phyloP scores from a whole-genome alignment of 1,140 invertebrate species.

The Apocrypta bakeri region DNA sequence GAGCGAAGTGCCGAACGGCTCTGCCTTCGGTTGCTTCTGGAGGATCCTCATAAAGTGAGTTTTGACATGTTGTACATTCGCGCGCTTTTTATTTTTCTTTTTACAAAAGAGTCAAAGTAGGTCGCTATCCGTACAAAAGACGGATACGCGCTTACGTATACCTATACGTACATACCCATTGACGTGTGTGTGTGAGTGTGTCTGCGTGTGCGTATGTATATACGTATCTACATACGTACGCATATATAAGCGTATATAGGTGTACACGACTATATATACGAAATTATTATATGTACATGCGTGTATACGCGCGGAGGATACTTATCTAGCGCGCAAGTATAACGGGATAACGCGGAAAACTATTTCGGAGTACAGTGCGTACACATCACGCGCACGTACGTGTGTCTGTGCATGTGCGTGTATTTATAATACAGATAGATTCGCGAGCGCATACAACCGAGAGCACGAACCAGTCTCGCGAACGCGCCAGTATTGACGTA shows the following conservation, averaged over 20 bases:
- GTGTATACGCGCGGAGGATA: no score
- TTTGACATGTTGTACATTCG: no score
- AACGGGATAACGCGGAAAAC: background rate
- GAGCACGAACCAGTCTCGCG: background rate
- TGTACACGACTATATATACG: no score
- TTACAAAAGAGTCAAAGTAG: background rate
- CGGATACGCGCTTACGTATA: background rate
- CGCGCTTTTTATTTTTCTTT: background rate
- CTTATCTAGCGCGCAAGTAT: background rate
- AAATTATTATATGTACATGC: no score
- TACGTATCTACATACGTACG: no score
- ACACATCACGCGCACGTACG: background rate
- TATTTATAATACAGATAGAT: background rate
- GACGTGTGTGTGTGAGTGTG: no score
- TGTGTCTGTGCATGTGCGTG: no score
- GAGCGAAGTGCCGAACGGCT: conserved; percentile 90
- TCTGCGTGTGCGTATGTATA: no score
- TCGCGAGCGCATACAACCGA: background rate
- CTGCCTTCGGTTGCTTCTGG: conserved; percentile 93
- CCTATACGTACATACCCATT: no score
- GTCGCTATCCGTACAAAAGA: background rate
- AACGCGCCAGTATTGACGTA: background rate
- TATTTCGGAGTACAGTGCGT: background rate
- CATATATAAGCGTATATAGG: no score
- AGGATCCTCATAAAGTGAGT: conserved; percentile 89